These are phyloP conservation scores for Trigoniulus corallinus DNA, from an alignment of 1,140 invertebrate species.

Conservation along the genomic window DNA sequence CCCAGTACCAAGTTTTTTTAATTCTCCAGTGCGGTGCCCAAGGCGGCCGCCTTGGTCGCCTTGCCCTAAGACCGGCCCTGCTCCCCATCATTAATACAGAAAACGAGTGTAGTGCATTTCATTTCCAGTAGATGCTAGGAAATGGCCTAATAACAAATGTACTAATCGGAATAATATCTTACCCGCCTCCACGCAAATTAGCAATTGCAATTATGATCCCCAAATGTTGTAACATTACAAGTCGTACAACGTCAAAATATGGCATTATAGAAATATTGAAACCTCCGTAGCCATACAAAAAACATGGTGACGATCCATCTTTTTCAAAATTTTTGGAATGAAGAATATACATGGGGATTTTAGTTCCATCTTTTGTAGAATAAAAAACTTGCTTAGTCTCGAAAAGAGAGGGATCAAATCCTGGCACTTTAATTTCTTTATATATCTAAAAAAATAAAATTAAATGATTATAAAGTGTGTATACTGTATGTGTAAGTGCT, in stretches of 20 bases:
- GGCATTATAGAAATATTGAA: slow-evolving; percentile 88
- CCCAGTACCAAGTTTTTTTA: no score
- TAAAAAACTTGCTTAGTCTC: slow-evolving; percentile 87
- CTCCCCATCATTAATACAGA: no score
- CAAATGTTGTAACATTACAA: slow-evolving; percentile 82
- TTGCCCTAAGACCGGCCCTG: no score
- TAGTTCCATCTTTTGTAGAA: slow-evolving; percentile 81
- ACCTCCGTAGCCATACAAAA: slow-evolving; percentile 94
- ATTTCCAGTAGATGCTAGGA: no score
- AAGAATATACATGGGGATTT: slow-evolving; percentile 94
- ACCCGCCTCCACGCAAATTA: slow-evolving; percentile 92
- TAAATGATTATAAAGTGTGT: background rate
- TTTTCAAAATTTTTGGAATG: slow-evolving; percentile 42
- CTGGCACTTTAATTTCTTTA: slow-evolving; percentile 63
- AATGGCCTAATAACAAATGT: no score
- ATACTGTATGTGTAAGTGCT: no score
- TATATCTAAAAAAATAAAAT: slow-evolving; percentile 43
- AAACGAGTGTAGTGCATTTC: background rate
- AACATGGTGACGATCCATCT: slow-evolving; percentile 51
- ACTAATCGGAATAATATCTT: no score
- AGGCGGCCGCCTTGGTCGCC: no score
- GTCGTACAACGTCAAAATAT: slow-evolving; percentile 56
- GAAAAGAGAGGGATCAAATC: slow-evolving; percentile 63
- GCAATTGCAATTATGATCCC: slow-evolving; percentile 75
- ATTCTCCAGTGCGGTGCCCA: no score